Evolutionary conservation across 2,797 vertebrate species (phyloP), one percentile per base, ranked within the genome.

Genomic region (Oreortyx pictus): DNA sequence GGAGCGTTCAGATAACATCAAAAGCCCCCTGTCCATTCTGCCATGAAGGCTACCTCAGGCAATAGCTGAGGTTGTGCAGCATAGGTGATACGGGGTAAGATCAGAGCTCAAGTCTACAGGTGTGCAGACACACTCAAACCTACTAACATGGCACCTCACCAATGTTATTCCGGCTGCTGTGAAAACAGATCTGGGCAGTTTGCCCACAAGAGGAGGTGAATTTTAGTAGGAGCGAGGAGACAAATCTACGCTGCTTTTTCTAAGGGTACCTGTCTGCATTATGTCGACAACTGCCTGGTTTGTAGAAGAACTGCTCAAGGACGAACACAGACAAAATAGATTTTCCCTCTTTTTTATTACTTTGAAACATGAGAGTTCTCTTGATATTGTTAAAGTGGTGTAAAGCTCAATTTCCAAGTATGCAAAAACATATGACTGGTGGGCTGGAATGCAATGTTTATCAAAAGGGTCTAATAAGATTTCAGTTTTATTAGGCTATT

Each of bases 391-490:
- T 95, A n/a, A 87, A 95, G 84, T 68, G 59, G 82, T 10, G 2
- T 78, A 89, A 92, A 90, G 84, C 90, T 96, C 94, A 23, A 82
- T 92, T 93, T 93, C 86, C 79, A 95, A 95, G 66, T 81, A 95
- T 93, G 93, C 90, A 94, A 93, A 96, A 95, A 92, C 95, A 95
- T 89, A 89, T 81, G 93, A 95, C 86, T 95, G 92, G 84, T 81
- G 88, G 84, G 90, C 73, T 95, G 96, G 96, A 95, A 96, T 94
- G 84, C 70, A 93, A 29, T 94, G 92, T 96, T 96, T 96, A 95
- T 94, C 96, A 95, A 95, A 95, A 90, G 79, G 90, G 88, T 89
- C 94, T 95, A 96, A 96, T 94, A 96, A 90, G 92, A 86, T 96
- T 96, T 94, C 12, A 0, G 73, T 94, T 96, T 96, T 96, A 96